Base-by-base conservation (phyloP, 1,140 invertebrate genomes). In the Pogonus chalceus region DNA sequence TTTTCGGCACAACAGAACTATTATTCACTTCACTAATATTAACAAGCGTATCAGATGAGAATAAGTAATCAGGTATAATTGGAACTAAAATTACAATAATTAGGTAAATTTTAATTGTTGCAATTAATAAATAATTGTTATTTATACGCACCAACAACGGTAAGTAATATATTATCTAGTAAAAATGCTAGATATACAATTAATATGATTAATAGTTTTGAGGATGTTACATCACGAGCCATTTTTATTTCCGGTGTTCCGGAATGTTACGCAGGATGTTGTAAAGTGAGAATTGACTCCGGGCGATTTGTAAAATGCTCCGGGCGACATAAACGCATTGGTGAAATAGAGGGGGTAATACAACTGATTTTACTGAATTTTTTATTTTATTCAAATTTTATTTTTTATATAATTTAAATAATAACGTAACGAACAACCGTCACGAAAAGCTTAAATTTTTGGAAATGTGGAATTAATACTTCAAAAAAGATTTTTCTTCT, bases 21-120 rank as follows among this genome's bases (percentile, higher is more conserved):
- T 31, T 62, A 48, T 2, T n/a, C 22, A 37, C n/a, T 51, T 43
- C 37, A 43, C 37, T 43, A 3, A 12, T 43, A n/a, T 58, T 55
- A 22, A 9, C 22, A 31, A 18, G 26, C 23, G 55, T 52, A 54
- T 83, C 75, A 55, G 80, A 65, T 56, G 76, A 67, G 75, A 71
- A 81, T 35, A 92, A 73, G 67, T 87, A 88, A 69, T 91, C 87
- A 9, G 90, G 89, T 62, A 92, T 80, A 59, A 92, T 90, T 24
- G 89, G 89, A 37, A 92, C 89, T 92, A 23, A 54, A 49, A 18
- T 21, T 14, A 24, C 24, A 56, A 35, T 55, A 54, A 43, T 50
- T 46, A 14, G 49, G 23, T 20, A 37, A 54, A 18, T 49, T 54
- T 9, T 39, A 20, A 18, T 24, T 23, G 39, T 46, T 20, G 4